These are phyloP conservation scores for Palythoa grandis DNA, from an alignment of 92 coral and sea anemone species.

Conservation along the genomic window DNA sequence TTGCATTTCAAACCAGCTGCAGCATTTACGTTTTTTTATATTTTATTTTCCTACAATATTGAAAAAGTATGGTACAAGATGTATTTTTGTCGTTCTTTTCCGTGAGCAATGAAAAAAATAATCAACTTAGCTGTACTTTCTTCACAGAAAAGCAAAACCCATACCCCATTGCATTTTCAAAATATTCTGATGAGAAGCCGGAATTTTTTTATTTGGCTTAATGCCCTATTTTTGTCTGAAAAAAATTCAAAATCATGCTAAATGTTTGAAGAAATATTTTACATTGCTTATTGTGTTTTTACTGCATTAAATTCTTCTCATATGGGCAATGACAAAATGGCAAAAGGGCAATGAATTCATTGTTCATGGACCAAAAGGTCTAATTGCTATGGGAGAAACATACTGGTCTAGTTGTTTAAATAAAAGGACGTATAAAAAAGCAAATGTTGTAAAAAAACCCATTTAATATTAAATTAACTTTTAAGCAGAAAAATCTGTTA, in stretches of 20 bases:
- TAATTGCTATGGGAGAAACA: too few relatives aligned
- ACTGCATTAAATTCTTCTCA: not conserved
- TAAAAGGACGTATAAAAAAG: not conserved
- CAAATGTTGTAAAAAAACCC: not conserved
- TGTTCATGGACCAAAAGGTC: not conserved
- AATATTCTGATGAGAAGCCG: not conserved
- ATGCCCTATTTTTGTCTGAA: too few relatives aligned
- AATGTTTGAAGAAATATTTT: not conserved
- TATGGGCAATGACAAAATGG: not conserved
- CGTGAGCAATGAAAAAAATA: not conserved
- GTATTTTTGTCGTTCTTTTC: not conserved
- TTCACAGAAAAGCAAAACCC: not conserved
- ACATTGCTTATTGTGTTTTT: not conserved
- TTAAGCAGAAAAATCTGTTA: not conserved
- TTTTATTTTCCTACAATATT: not conserved
- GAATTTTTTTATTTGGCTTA: not conserved
- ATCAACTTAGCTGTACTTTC: not conserved
- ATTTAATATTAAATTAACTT: not conserved
- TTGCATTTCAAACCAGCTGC: slow-evolving; percentile 1
- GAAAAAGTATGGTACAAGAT: not conserved
- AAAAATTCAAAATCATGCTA: not conserved
- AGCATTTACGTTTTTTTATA: not conserved
- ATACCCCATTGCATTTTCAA: not conserved
- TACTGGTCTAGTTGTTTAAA: not conserved
- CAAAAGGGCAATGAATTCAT: not conserved